These are phyloP conservation scores for Germaria angustata DNA, from an alignment of 2,888 invertebrate species.

Conservation along the genomic window DNA sequence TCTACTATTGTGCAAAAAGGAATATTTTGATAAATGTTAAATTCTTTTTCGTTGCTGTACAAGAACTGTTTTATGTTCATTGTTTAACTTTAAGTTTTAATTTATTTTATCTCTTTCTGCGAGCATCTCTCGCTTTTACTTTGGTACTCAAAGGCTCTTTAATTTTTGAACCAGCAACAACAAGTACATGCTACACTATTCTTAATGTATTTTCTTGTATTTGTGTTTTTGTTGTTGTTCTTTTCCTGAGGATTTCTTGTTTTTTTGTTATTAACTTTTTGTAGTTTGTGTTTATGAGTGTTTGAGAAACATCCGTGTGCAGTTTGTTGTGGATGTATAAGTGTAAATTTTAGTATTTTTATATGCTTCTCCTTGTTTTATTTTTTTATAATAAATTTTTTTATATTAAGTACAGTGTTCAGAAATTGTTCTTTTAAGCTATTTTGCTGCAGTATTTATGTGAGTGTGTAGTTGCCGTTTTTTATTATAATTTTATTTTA, in stretches of 20 bases:
- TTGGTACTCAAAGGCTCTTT: slow-evolving; percentile 24
- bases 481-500: slow-evolving; percentile 59
- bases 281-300: slow-evolving; percentile 41
- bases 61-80: slow-evolving; percentile 31
- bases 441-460: slow-evolving; percentile 55
- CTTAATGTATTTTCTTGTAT: slow-evolving; percentile 56
- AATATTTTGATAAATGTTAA: slow-evolving; percentile 49
- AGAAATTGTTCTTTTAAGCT: slow-evolving; percentile 71
- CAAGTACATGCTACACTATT: slow-evolving; percentile 37
- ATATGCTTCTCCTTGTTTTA: slow-evolving; percentile 59
- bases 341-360: slow-evolving; percentile 62
- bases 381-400: slow-evolving; percentile 64
- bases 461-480: slow-evolving; percentile 22
- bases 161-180: slow-evolving; percentile 54
- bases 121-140: slow-evolving; percentile 21
- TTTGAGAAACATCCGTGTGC: slow-evolving; percentile 32
- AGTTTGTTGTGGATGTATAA: slow-evolving; percentile 31
- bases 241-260: slow-evolving; percentile 70
- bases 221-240: slow-evolving; percentile 68
- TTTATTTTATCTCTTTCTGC: slow-evolving; percentile 28
- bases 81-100: slow-evolving; percentile 24
- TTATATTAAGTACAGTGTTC: slow-evolving; percentile 75
- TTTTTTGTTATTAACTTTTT: slow-evolving; percentile 69
- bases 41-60: slow-evolving; percentile 38
- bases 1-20: slow-evolving; percentile 38